Evolutionary conservation across 2,797 vertebrate species (phyloP).

Genomic region (Anguilla anguilla): DNA sequence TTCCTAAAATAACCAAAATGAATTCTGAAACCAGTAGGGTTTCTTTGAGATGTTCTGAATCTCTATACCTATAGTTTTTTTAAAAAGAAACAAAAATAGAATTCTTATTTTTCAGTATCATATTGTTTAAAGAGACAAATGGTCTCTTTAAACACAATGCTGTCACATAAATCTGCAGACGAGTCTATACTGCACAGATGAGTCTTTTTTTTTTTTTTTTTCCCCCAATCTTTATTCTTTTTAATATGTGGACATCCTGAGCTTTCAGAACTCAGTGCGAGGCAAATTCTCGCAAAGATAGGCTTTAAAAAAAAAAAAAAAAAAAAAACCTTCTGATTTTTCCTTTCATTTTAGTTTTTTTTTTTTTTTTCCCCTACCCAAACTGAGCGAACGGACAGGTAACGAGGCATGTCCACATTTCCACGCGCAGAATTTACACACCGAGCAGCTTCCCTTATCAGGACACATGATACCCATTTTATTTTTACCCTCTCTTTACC

Average conservation of each 20-base stretch:
- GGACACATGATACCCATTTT: background rate
- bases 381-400: background rate
- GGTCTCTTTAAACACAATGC: background rate
- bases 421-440: background rate
- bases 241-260: background rate
- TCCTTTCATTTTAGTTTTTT: background rate
- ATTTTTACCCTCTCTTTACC: background rate
- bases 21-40: too few relatives aligned
- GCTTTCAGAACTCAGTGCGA: background rate
- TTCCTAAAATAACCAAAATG: too few relatives aligned
- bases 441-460: background rate
- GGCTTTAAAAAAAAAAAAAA: background rate
- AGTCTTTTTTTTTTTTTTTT: background rate
- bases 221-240: background rate
- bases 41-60: too few relatives aligned
- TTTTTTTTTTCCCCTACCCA: background rate
- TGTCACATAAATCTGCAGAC: background rate
- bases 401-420: background rate
- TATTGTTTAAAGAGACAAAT: background rate
- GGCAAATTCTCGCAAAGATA: background rate
- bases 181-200: background rate
- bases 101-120: too few relatives aligned
- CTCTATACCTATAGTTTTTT: too few relatives aligned
- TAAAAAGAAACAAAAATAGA: too few relatives aligned
- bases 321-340: background rate